Base-by-base conservation (phyloP, 2,888 invertebrate species). In the Nudaria mundana region DNA sequence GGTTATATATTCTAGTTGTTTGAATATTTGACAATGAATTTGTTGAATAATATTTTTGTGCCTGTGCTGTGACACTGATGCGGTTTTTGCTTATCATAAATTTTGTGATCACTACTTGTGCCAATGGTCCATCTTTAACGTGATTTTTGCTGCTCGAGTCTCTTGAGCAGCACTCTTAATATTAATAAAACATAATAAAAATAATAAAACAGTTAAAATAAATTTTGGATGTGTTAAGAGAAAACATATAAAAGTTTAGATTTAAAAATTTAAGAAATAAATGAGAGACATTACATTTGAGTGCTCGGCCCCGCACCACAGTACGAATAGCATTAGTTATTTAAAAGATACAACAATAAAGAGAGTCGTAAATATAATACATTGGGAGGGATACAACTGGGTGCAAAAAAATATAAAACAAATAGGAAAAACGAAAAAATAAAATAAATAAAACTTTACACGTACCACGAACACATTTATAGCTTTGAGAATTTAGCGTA, bases 401-500 rank as follows among this genome's bases (percentile, higher is more conserved):
- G 61, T 63, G 63, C 58, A 64, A 55, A 65, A 50, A 37, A 40
- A 49, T 65, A 46, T 35, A 44, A 48, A 46, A 55, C 48, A 37
- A 50, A 40, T 2, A 43, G 12, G 2, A 26, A 44, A 52, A 50
- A 56, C 51, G 54, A 50, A 52, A 52, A 47, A 64, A 70, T 37
- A 40, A 52, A n/a, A n/a, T n/a, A 63, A 39, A 44, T 48, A 52
- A 70, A 56, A 45, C n/a, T n/a, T n/a, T n/a, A n/a, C n/a, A n/a
- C 49, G 43, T 55, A 60, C 75, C 68, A 76, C 73, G 71, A 72
- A 79, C 74, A 76, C 76, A 75, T 70, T 67, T 52, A 75, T 65
- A 81, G 80, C 81, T 74, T n/a, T 74, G 67, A 73, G 56, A 76
- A 71, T 75, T 76, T 66, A 85, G 82, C 83, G 71, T 63, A 73